These are phyloP conservation scores for Cyanoramphus novaezelandiae DNA, from an alignment of 2,113 vertebrate genomes.

Conservation along the genomic window DNA sequence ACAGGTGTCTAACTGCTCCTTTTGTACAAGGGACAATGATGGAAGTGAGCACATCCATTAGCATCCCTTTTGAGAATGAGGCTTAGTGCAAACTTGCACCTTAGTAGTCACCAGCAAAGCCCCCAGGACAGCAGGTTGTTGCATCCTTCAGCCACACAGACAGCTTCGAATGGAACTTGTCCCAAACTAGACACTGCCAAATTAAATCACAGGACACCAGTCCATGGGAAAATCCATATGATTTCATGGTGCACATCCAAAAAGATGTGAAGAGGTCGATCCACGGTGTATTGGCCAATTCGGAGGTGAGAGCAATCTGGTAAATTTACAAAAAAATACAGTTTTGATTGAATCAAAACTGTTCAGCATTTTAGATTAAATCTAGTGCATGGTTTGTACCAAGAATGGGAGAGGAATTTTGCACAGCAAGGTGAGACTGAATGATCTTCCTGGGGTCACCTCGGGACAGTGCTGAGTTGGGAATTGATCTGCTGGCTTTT, in stretches of 20 bases:
- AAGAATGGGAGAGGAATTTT: neutral
- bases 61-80: accelerated
- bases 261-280: neutral
- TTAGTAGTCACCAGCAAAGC: neutral
- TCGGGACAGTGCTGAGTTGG: neutral
- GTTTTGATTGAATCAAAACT: neutral
- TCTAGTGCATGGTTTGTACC: neutral
- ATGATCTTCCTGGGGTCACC: neutral
- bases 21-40: accelerated
- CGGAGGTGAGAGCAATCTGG: neutral
- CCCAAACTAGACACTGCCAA: neutral
- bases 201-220: neutral
- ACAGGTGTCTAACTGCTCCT: neutral
- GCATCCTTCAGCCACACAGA: neutral
- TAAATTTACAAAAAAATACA: neutral
- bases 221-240: neutral
- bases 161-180: neutral
- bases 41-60: neutral
- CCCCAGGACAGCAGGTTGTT: neutral
- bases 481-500: neutral
- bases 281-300: neutral
- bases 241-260: neutral
- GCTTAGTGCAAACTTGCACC: neutral
- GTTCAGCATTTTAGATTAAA: neutral
- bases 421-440: neutral